These are phyloP conservation scores for Gari tellinella DNA, from an alignment of 2,888 invertebrate genomes.

Conservation along the genomic window DNA sequence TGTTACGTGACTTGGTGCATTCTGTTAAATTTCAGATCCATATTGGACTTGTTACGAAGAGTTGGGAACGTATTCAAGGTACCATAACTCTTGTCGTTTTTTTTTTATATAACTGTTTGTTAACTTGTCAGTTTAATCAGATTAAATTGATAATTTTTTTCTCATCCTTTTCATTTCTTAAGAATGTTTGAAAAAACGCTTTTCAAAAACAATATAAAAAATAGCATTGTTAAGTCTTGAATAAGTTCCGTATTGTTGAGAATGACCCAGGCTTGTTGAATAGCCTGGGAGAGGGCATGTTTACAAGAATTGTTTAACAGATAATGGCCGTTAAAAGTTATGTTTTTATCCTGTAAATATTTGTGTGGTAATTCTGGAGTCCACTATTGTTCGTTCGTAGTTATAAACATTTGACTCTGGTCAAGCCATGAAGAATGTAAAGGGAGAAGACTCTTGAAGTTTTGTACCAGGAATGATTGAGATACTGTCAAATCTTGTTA, in stretches of 20 bases:
- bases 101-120: too few species aligned
- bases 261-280: constrained; percentile 9
- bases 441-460: background rate
- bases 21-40: constrained; percentile 10
- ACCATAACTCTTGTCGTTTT: too few species aligned
- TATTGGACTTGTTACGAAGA: constrained; percentile 11
- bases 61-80: constrained; percentile 4
- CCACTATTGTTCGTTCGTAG: constrained; percentile 6
- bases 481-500: too few species aligned
- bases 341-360: constrained; percentile 24
- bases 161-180: background rate
- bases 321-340: too few species aligned
- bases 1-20: constrained; percentile 10
- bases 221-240: constrained; percentile 21
- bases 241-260: constrained; percentile 20
- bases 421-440: constrained; percentile 17
- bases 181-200: background rate
- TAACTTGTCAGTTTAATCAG: background rate
- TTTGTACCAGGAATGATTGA: too few species aligned
- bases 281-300: constrained; percentile 39
- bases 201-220: constrained; percentile 8
- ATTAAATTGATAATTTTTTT: constrained; percentile 1
- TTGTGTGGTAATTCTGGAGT: constrained; percentile 16
- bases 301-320: constrained; percentile 35
- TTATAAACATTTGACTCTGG: constrained; percentile 1